A percentile compares a stretch with the other conserved stretches of the same genome.
These are phyloP conservation scores for Montifringilla adamsi DNA, from an alignment of 2,113 vertebrate species.

Conservation along the genomic window DNA sequence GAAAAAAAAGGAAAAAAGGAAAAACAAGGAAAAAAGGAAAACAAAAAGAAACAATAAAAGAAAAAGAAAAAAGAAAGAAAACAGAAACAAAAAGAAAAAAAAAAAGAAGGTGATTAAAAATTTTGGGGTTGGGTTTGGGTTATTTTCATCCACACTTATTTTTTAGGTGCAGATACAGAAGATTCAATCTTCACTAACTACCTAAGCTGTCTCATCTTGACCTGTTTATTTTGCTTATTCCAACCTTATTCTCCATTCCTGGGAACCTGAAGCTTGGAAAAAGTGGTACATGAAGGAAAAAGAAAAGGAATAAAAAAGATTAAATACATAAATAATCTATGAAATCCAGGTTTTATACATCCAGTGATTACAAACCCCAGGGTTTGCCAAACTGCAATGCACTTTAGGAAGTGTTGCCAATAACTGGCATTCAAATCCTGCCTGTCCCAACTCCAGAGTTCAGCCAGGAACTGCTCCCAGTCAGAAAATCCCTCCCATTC, in stretches of 20 bases:
- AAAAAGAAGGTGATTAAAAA: background rate
- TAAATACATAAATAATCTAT: background rate
- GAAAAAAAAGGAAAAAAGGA: too few relatives aligned
- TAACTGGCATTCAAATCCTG: background rate
- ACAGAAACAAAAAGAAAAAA: fast-evolving
- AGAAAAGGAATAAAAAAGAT: background rate
- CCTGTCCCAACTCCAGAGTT: background rate
- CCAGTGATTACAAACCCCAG: background rate
- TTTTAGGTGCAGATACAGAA: background rate
- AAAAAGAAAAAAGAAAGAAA: too few relatives aligned
- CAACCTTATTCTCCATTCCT: background rate
- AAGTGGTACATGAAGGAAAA: fast-evolving
- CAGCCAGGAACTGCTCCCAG: background rate
- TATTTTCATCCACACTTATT: background rate
- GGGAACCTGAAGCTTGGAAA: background rate
- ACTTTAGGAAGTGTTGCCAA: background rate
- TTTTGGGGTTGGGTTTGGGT: background rate
- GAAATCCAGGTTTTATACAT: background rate
- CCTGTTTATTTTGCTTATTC: background rate
- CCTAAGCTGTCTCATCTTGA: background rate
- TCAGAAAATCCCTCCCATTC: background rate
- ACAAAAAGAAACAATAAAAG: too few relatives aligned
- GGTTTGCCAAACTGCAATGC: background rate
- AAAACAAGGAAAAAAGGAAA: too few relatives aligned
- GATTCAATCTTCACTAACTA: background rate